Base-by-base conservation (phyloP, 2,888 invertebrate species). In the Meganola albula region DNA sequence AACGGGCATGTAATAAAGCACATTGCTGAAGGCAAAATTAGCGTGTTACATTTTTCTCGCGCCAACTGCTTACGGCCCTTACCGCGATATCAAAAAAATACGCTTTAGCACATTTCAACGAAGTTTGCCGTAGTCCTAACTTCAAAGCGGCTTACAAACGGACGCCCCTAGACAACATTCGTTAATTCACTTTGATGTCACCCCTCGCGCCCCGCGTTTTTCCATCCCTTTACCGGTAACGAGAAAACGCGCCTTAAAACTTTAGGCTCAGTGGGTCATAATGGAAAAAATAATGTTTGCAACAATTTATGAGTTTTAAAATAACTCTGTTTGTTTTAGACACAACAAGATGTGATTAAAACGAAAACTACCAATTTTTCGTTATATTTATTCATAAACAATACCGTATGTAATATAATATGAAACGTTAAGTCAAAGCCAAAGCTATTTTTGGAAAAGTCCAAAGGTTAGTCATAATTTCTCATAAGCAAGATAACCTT, bases 131-230 rank as follows among this genome's bases (percentile, higher is more conserved):
- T 77, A 71, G 68, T 69, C 60, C 53, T 58, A 68, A 79, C 78
- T 76, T 83, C 83, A 85, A 84, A 85, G 82, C 75, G 65, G 76
- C 75, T 78, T 73, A 82, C 78, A 77, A 77, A 69, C 78, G 78
- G 79, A 80, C 80, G 76, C 84, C 82, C 82, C 75, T 72, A 82
- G 80, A 83, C 82, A 84, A 83, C 83, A 80, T 78, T 82, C 77
- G 78, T 74, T 85, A 84, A 85, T 84, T 85, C 82, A 74, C 84
- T 85, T 85, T 85, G 83, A 85, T 83, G 79, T 83, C 66, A 58
- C 68, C 74, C 75, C 69, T 62, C 63, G 48, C 56, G 49, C 63
- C 58, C 58, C 53, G 37, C 37, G 46, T 43, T 48, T 47, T 41
- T 52, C 52, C 56, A 47, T 49, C 53, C 48, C 58, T 43, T 31